Conservation (phyloP, 1,140 invertebrate species). For the Aphelenchoides avenae region DNA sequence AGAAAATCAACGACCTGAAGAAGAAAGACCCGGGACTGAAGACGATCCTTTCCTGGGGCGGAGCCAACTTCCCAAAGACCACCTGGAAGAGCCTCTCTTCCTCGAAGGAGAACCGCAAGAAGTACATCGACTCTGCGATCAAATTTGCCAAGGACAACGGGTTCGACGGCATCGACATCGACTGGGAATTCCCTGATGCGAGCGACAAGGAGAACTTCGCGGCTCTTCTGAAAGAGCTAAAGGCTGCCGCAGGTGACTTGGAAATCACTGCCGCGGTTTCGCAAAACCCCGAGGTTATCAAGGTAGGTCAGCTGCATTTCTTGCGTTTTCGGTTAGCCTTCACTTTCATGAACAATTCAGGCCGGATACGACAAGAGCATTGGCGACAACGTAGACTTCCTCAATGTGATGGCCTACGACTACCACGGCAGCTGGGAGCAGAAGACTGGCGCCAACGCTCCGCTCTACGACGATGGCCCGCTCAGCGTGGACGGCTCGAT, state of each 20-base stretch:
- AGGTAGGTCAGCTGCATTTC: too few relatives aligned
- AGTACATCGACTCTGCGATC: slow-evolving; percentile 86
- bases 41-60: slow-evolving; percentile 10
- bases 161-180: slow-evolving; percentile 98
- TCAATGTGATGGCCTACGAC: slow-evolving; percentile 31
- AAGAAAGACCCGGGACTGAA: slow-evolving; percentile 8
- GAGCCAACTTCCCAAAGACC: neutral
- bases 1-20: slow-evolving; percentile 4
- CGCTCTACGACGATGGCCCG: neutral
- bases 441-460: slow-evolving; percentile 12
- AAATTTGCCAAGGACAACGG: slow-evolving; percentile 80
- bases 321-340: too few relatives aligned
- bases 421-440: slow-evolving; percentile 25
- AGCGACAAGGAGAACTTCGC: slow-evolving; percentile 4
- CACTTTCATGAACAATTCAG: slow-evolving; percentile 50
- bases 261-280: slow-evolving; percentile 54
- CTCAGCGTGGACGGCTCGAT: slow-evolving; percentile 71
- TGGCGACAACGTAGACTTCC: slow-evolving; percentile 20
- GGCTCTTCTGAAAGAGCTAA: slow-evolving; percentile 6
- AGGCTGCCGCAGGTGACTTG: slow-evolving; percentile 14
- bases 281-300: too few relatives aligned
- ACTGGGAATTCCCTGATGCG: slow-evolving; percentile 73
- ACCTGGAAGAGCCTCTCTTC: neutral
- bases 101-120: neutral
- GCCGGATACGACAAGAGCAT: slow-evolving; percentile 56